Conservation (phyloP, 2,888 invertebrate species). For the Augochlorella aurata region DNA sequence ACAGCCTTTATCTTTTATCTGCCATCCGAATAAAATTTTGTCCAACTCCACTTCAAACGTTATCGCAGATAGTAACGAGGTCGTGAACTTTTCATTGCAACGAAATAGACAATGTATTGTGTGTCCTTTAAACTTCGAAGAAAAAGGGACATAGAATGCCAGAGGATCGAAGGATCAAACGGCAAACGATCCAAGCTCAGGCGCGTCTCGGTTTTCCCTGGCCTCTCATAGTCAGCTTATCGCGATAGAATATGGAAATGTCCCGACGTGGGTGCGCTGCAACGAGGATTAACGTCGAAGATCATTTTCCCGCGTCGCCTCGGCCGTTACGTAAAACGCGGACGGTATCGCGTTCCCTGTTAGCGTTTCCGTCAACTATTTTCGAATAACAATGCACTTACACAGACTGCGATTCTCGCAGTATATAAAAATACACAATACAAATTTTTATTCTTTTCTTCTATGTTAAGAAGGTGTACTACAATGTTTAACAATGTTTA, state of each 20-base stretch:
- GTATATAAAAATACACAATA: too few relatives aligned
- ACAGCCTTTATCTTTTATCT: too few relatives aligned
- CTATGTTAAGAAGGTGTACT: too few relatives aligned
- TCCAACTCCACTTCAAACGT: too few relatives aligned
- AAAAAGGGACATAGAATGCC: constrained; percentile 1
- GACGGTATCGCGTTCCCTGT: constrained; percentile 48
- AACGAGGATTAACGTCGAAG: constrained; percentile 70
- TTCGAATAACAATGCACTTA: neutral
- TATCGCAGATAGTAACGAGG: neutral
- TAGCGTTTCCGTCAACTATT: constrained; percentile 36
- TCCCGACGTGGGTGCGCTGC: constrained; percentile 76
- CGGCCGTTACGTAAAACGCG: constrained; percentile 41
- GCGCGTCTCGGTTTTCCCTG: constrained; percentile 53
- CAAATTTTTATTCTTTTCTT: too few relatives aligned
- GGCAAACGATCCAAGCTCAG: neutral
- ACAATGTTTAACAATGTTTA: too few relatives aligned
- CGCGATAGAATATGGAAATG: constrained; percentile 65
- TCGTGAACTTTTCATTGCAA: neutral
- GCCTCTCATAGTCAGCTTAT: constrained; percentile 50
- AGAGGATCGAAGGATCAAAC: neutral
- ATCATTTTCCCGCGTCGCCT: constrained; percentile 60
- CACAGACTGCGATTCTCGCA: too few relatives aligned
- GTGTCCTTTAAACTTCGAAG: neutral
- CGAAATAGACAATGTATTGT: neutral
- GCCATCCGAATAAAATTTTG: too few relatives aligned